Base-by-base conservation (phyloP, 2,113 vertebrate genomes). In the Nycticorax nycticorax region DNA sequence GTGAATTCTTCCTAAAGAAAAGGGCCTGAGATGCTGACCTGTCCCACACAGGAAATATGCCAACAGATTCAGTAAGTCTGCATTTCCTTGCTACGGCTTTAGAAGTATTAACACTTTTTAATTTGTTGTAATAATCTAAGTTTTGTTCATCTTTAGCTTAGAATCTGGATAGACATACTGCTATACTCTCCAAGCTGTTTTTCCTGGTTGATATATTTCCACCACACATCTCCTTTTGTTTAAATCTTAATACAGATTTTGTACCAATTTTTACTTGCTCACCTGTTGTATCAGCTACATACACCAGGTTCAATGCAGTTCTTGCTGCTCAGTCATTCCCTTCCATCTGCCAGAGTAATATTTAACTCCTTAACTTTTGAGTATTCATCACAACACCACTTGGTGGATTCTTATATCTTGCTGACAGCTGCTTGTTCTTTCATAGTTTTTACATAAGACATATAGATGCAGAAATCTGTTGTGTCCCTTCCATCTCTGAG, bases 201-300 rank as follows among this genome's bases (percentile, higher is more conserved):
- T 88, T 92, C 33, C 60, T 55, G 28, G 37, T 64, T 73, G 30
- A 81, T 79, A 9, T 62, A 87, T 48, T 79, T 73, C 55, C 53
- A 89, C 66, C 57, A 59, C 60, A 85, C 47, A 60, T 55, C 63
- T 88, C 32, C 18, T 76, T 81, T 68, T 41, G 13, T 41, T 68
- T 59, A 52, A 92, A 94, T 96, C 85, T 90, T 79, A 60, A 87
- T 43, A 71, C 37, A 71, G 41, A 87, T 88, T 84, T 72, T 94
- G 82, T 60, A 93, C 50, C 16, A 47, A 64, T 71, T 92, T 71
- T 81, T 30, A 86, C 69, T 86, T 82, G 78, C 85, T 94, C 47
- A 78, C 55, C 71, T 93, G 41, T 50, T 67, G 22, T 27, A 81
- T 64, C 41, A 88, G 52, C 66, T 93, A 57, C 28, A 55, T 30